Conservation (phyloP, 1,140 invertebrate genomes). For the Bombus terrestris region DNA sequence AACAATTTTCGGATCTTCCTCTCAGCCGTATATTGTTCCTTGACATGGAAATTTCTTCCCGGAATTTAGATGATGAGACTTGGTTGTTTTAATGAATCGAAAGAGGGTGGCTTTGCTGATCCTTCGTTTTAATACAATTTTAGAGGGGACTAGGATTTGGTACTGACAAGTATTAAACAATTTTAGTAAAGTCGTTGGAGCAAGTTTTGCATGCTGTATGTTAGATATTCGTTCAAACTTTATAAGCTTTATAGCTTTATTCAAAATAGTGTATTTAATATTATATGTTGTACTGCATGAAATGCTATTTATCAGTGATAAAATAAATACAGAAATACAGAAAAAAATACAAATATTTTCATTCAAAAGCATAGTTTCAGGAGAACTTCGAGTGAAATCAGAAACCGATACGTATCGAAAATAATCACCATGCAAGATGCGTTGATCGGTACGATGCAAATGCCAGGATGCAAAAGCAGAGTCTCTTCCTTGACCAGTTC, state of each 20-base stretch:
- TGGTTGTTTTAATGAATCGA: not conserved
- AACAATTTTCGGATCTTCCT: constrained; percentile 29
- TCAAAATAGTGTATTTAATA: too few species aligned
- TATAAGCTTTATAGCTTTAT: too few species aligned
- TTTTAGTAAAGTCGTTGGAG: too few species aligned
- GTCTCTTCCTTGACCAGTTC: not conserved
- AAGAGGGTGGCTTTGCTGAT: not conserved
- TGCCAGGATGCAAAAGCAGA: not conserved
- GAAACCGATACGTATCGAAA: not conserved
- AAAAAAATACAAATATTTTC: too few species aligned
- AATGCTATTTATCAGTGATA: too few species aligned
- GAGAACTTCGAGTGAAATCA: not conserved
- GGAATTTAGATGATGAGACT: not conserved
- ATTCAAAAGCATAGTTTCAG: too few species aligned
- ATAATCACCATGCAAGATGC: constrained; percentile 1
- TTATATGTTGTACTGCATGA: too few species aligned
- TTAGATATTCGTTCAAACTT: too few species aligned
- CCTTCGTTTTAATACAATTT: not conserved
- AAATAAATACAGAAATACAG: too few species aligned
- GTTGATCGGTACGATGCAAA: constrained; percentile 18
- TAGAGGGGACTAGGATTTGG: not conserved
- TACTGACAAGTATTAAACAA: too few species aligned
- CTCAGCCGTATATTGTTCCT: not conserved
- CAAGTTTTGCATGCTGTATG: too few species aligned
- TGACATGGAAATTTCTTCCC: not conserved